Conservation (phyloP, 2,797 vertebrate species). For the Enteromius viviparus region DNA sequence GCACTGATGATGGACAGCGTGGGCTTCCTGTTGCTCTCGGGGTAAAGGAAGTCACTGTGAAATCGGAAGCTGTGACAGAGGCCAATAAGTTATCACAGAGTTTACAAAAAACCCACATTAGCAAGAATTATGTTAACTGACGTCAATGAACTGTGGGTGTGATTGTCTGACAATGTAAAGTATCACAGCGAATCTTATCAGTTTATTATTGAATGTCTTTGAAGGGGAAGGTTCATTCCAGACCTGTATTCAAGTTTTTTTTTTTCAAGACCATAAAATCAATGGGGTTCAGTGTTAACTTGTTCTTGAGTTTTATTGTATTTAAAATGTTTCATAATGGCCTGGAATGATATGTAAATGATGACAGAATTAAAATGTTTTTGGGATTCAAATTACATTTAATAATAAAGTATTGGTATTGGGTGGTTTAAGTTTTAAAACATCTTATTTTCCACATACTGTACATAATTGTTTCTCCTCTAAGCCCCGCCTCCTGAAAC, state of each 20-base stretch:
- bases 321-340: not conserved
- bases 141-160: not conserved
- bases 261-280: not conserved
- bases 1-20: not conserved
- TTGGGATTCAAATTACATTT: not conserved
- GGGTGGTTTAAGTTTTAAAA: too few species aligned
- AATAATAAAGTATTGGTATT: not conserved
- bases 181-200: not conserved
- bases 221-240: not conserved
- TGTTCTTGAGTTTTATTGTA: not conserved
- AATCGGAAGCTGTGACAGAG: constrained; percentile 12
- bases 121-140: not conserved
- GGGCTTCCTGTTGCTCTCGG: constrained; percentile 4
- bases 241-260: not conserved
- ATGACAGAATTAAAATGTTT: not conserved
- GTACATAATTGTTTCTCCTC: too few species aligned
- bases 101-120: not conserved
- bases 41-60: constrained; percentile 1
- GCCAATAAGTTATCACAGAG: not conserved
- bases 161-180: not conserved
- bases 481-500: too few species aligned
- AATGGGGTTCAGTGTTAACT: not conserved
- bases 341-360: not conserved
- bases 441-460: too few species aligned
- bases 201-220: not conserved